Conservation (phyloP, 1,140 invertebrate genomes). For the Lucilia cuprina region DNA sequence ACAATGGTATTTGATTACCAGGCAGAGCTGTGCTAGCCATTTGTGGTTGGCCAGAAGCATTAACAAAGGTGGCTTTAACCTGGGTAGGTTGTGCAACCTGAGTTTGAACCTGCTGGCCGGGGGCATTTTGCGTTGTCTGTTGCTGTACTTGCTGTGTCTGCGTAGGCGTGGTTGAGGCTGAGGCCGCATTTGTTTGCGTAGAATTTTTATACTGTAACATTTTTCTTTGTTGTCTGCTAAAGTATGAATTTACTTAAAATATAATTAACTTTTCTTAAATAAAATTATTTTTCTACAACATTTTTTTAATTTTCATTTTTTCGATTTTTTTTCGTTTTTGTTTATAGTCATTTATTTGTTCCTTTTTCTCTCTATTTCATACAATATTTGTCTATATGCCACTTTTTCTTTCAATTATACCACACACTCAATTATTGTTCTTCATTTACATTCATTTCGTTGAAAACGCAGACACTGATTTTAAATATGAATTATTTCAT, state of each 20-base stretch:
- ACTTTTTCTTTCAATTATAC: slow-evolving; percentile 1
- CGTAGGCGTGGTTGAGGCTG: slow-evolving; percentile 16
- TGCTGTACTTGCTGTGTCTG: slow-evolving; percentile 38
- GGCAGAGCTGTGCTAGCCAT: slow-evolving; percentile 30
- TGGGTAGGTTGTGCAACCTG: slow-evolving; percentile 39
- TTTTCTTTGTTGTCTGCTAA: slow-evolving; percentile 7
- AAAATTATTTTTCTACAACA: neutral
- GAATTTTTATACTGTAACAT: slow-evolving; percentile 29
- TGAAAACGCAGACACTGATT: slow-evolving; percentile 16
- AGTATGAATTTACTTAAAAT: neutral
- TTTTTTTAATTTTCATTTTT: neutral
- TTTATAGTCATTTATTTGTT: slow-evolving; percentile 5
- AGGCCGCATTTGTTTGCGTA: neutral
- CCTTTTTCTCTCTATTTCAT: neutral
- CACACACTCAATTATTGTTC: slow-evolving; percentile 10
- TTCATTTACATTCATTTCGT: neutral
- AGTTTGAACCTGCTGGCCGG: slow-evolving; percentile 8
- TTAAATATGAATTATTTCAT: neutral
- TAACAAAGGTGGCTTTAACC: slow-evolving; percentile 44
- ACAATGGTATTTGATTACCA: slow-evolving; percentile 42
- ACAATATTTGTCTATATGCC: neutral
- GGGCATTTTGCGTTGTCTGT: slow-evolving; percentile 35
- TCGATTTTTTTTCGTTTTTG: neutral
- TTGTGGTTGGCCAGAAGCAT: neutral
- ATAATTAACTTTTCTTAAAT: neutral